Percentiles rank a stretch among this genome's conserved stretches.
These are phyloP conservation scores for Oegoconia quadripuncta DNA, from an alignment of 2,888 invertebrate species.

Conservation along the genomic window DNA sequence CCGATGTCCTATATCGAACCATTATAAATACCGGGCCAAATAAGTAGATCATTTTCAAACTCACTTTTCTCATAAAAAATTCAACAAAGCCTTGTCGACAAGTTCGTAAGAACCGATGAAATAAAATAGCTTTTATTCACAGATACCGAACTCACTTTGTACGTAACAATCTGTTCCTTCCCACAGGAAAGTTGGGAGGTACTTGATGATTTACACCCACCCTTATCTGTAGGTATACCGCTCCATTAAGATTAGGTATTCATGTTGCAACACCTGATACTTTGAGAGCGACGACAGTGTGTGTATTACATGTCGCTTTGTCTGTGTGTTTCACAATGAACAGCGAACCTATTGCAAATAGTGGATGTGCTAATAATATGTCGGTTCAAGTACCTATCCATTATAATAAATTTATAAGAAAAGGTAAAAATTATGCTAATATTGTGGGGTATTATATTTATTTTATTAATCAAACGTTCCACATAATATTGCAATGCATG, in stretches of 20 bases:
- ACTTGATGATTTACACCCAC: conserved; percentile 69
- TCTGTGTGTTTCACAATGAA: conserved; percentile 1
- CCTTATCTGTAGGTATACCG: conserved; percentile 52
- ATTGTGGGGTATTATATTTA: no score
- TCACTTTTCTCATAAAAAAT: not conserved
- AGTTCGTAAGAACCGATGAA: conserved; percentile 17
- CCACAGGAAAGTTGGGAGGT: conserved; percentile 64
- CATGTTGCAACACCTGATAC: conserved; percentile 73
- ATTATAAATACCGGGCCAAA: no score
- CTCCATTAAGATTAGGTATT: conserved; percentile 76
- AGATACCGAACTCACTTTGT: conserved; percentile 28
- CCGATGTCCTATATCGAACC: no score
- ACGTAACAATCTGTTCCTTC: conserved; percentile 62
- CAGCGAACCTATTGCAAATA: not conserved
- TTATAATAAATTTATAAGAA: no score
- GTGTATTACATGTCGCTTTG: not conserved
- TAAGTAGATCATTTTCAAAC: no score
- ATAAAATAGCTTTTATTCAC: conserved; percentile 39
- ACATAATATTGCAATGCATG: no score
- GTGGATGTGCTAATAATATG: not conserved
- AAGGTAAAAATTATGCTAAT: no score
- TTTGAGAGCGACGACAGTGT: conserved; percentile 52
- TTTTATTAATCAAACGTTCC: no score
- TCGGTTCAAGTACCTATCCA: not conserved
- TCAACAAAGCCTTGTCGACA: not conserved